Evolutionary conservation across 2,113 vertebrate genomes (phyloP), one percentile per base, ranked within the genome.

Genomic region (Hyaena hyaena): DNA sequence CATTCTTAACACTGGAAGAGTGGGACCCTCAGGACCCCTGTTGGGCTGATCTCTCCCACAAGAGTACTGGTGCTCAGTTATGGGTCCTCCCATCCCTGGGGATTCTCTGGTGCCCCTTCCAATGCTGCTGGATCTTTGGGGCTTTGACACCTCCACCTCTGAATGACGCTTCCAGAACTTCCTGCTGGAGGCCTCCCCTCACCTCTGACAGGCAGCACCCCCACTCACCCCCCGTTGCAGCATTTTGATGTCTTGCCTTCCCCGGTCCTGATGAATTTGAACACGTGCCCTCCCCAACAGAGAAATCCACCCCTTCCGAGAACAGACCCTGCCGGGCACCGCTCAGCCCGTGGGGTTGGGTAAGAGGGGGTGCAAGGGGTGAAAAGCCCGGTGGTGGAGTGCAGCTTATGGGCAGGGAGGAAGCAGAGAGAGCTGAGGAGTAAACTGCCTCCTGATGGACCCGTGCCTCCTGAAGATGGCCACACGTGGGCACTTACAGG

Each of bases 381-480:
- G 0, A 3, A 15, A 21, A 33, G 58, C 28, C 23, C 0, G 39
- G 8, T 10, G 3, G 11, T 8, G 17, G 16, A 31, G 23, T 4
- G 21, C 12, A 65, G 5, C 45, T 31, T 26, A 2, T 16, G 39
- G 21, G 6, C 19, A 55, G 14, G 35, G 10, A 74, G 14, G 39
- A 11, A 26, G 23, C 5, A 1, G 10, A 74, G 73, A 12, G 73
- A 74, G 28, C n/a, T 26, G 7, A 63, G 23, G 16, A 43, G 15
- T 1, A 14, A 50, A 28, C 31, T 26, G 10, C 45, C 39, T 39
- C 39, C 39, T 39, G 39, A 39, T 39, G 39, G 39, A 39, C 39
- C 39, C 2, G 0, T n/a, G 43, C 16, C 43, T 77, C 15, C 0
- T 12, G 65, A 63, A 66, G 83, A 45, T 0, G 45, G 45, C 33